phyloP scores from a whole-genome alignment of 2,113 vertebrate genomes.

The Columba janthina region DNA sequence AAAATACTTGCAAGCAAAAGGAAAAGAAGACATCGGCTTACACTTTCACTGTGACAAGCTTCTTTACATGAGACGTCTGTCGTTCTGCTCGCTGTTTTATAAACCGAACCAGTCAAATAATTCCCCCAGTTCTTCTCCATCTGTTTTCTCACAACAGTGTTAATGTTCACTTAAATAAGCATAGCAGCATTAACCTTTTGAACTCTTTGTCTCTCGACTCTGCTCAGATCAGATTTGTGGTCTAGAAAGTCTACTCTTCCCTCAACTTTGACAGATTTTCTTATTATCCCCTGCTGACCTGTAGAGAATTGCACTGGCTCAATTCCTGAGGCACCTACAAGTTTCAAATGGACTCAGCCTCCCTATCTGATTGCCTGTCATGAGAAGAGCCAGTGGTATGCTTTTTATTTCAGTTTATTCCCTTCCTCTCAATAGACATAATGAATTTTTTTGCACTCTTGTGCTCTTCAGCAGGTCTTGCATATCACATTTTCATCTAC shows the following conservation, averaged over 20 bases:
- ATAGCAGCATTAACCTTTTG: slow-evolving; percentile 51
- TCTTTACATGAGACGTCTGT: not conserved
- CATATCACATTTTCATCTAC: not conserved
- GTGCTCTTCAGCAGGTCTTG: not conserved
- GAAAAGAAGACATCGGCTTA: not conserved
- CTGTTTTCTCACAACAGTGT: slow-evolving; percentile 39
- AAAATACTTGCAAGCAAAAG: slow-evolving; percentile 28
- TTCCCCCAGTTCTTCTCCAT: not conserved
- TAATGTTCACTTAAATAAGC: slow-evolving; percentile 37
- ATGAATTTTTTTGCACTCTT: slow-evolving; percentile 13
- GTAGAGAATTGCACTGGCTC: slow-evolving; percentile 16
- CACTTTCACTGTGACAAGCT: not conserved
- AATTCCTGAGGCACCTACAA: slow-evolving; percentile 46
- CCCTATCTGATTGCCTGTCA: slow-evolving; percentile 36
- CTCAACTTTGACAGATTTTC: slow-evolving; percentile 50
- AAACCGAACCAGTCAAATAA: not conserved
- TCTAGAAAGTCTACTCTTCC: slow-evolving; percentile 34
- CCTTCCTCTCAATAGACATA: not conserved
- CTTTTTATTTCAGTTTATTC: slow-evolving; percentile 44
- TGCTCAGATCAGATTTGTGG: slow-evolving; percentile 37
- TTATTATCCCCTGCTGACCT: slow-evolving; percentile 48
- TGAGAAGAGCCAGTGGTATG: not conserved
- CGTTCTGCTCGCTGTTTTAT: not conserved
- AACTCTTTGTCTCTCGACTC: slow-evolving; percentile 11
- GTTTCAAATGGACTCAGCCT: slow-evolving; percentile 38